Base-by-base conservation (phyloP, 2,113 vertebrate genomes). In the Shinisaurus crocodilurus region DNA sequence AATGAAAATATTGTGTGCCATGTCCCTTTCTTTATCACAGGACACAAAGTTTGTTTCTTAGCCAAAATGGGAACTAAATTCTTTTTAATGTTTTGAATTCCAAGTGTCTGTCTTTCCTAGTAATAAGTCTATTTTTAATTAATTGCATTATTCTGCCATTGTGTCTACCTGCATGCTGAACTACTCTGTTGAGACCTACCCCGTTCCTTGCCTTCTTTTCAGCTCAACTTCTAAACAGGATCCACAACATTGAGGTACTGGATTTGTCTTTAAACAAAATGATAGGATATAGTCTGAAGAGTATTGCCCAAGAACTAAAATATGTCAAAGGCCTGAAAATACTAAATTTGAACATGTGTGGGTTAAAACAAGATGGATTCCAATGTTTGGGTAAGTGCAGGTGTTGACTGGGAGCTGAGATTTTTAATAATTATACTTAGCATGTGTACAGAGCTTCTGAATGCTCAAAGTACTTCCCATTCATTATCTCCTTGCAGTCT, bases 191-290 rank as follows among this genome's bases (percentile, higher is more conserved):
- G 27, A 75, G 92, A 50, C 76, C 80, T 50, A n/a, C 85, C 15
- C 3, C 92, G 79, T 90, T 90, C 43, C 90, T 85, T 90, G 48
- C 1, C 57, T 96, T 92, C 83, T 85, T 94, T 63, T 79, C 89
- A 98, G 99, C 98, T 86, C 93, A 93, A 50, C 83, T 96, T 18
- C 92, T 98, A 81, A 94, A 92, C 8, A 34, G 90, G 80, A 95
- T 97, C 48, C 93, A 95, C 74, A 92, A 92, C 50, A 97, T 99
- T 0, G 95, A 98, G 88, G 94, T 98, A 29, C 94, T 99, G 93
- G 98, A 99, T 86, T 77, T 98, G 77, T 99, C 98, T 65, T 97
- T 97, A 86, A 99, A 99, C 91, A 97, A 96, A 95, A 96, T 96
- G 60, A 94, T 98, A 0, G 93, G 96, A 40, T 94, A 75, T 60